A percentile compares a stretch with the other conserved stretches of the same genome.
These are phyloP conservation scores for Petrocephalus microphthalmus DNA, from an alignment of 2,113 vertebrate genomes.

Conservation along the genomic window DNA sequence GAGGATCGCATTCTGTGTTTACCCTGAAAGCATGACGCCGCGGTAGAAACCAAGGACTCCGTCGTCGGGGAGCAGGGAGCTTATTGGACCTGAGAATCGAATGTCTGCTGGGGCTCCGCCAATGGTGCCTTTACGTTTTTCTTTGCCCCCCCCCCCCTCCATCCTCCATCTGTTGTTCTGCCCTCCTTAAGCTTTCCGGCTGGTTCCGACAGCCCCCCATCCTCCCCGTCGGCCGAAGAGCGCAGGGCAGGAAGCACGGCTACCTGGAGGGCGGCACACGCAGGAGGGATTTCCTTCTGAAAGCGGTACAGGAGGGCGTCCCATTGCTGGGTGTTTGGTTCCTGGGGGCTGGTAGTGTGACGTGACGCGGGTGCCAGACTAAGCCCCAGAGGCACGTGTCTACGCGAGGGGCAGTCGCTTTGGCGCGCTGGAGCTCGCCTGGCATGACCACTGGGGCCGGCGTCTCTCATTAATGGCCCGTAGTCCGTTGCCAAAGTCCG, in stretches of 20 bases:
- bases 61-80: background rate
- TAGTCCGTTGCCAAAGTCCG: background rate
- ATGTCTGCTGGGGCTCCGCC: background rate
- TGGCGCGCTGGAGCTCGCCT: background rate
- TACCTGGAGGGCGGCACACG: background rate
- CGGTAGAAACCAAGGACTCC: too few relatives aligned
- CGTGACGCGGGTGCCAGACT: background rate
- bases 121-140: background rate
- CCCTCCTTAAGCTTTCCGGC: conserved; percentile 41
- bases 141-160: background rate
- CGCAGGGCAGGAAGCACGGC: background rate
- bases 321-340: conserved; percentile 26
- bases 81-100: background rate
- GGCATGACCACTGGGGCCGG: background rate
- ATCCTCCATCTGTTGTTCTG: background rate
- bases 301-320: conserved; percentile 30
- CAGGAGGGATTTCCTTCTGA: conserved; percentile 28
- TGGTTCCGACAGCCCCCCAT: conserved; percentile 28
- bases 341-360: background rate
- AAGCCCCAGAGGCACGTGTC: background rate
- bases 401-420: background rate
- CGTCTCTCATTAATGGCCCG: background rate
- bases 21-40: background rate
- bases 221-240: conserved; percentile 24
- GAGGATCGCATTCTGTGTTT: background rate